These are phyloP conservation scores for Littorina saxatilis DNA, from an alignment of 1,140 invertebrate species.

Conservation along the genomic window DNA sequence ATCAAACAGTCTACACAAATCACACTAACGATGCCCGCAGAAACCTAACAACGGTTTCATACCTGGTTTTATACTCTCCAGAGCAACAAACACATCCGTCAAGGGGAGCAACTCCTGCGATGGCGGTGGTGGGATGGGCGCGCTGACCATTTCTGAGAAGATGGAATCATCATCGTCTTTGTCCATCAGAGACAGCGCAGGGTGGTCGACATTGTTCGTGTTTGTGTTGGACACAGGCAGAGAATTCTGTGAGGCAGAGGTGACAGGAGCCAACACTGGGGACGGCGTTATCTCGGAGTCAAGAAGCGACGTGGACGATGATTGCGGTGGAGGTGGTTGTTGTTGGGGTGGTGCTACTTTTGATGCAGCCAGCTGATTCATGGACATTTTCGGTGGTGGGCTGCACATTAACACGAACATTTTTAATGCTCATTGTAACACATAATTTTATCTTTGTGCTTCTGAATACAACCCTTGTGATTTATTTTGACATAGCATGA, in stretches of 20 bases:
- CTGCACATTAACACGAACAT: slow-evolving; percentile 15
- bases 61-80: slow-evolving; percentile 87
- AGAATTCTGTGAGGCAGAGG: background rate
- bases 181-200: slow-evolving; percentile 36
- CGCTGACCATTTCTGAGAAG: slow-evolving; percentile 50
- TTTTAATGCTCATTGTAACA: background rate
- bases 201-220: slow-evolving; percentile 15
- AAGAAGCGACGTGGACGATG: background rate
- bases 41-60: too few species aligned
- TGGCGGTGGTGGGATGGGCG: slow-evolving; percentile 49
- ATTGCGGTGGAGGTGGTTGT: background rate
- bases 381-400: slow-evolving; percentile 24
- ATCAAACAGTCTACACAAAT: too few species aligned
- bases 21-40: too few species aligned
- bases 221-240: background rate
- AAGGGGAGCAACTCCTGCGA: slow-evolving; percentile 73
- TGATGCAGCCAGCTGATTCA: slow-evolving; percentile 36
- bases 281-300: background rate
- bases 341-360: background rate
- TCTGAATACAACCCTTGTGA: too few species aligned
- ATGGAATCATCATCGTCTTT: slow-evolving; percentile 16
- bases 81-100: slow-evolving; percentile 84
- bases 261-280: slow-evolving; percentile 10
- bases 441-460: too few species aligned
- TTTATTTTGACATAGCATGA: too few species aligned